Evolutionary conservation across 2,797 vertebrate species (phyloP).

Genomic region (Glossophaga mutica): DNA sequence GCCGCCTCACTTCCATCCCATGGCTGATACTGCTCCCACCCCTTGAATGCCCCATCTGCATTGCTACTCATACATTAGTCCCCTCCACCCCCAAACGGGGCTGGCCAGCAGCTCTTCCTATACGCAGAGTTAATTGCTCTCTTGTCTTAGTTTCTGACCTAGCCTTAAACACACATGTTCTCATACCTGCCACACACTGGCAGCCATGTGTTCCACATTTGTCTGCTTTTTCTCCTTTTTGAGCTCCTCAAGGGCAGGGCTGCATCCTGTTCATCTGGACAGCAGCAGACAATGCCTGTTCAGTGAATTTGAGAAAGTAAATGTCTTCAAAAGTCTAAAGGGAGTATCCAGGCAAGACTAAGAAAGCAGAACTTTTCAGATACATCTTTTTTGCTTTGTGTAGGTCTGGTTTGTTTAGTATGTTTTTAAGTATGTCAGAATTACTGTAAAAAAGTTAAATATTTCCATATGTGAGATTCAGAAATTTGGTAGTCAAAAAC

Average conservation of each 20-base stretch:
- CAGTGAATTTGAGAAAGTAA: neutral
- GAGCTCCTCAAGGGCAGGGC: neutral
- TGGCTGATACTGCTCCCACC: accelerated
- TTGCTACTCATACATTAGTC: neutral
- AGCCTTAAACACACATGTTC: neutral
- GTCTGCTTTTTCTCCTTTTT: neutral
- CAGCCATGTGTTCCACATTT: neutral
- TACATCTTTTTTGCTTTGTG: neutral
- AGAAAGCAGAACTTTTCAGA: neutral
- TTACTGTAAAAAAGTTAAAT: neutral
- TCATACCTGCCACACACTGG: neutral
- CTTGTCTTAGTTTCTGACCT: neutral
- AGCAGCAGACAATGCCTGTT: neutral
- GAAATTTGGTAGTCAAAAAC: neutral
- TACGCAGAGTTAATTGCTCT: neutral
- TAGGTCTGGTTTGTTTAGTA: neutral
- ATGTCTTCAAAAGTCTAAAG: neutral
- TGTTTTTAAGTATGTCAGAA: neutral
- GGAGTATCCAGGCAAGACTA: neutral
- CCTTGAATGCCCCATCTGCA: accelerated
- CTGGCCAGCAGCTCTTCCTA: neutral
- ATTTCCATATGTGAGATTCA: neutral
- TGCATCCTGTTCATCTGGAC: neutral
- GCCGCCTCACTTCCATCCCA: accelerated
- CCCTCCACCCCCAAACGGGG: accelerated